Conservation (phyloP, 2,797 vertebrate genomes). For the Trachurus trachurus region DNA sequence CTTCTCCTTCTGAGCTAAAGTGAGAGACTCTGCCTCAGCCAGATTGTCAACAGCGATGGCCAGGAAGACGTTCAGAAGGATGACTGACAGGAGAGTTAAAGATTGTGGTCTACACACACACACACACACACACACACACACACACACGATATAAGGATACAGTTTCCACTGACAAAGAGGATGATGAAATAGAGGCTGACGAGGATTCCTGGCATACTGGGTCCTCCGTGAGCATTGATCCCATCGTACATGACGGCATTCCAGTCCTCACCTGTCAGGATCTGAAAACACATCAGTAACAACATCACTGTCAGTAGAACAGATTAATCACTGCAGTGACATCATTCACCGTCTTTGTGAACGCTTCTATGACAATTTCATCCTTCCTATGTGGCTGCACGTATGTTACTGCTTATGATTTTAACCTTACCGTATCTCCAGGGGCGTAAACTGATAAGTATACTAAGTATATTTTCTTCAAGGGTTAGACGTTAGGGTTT, state of each 20-base stretch:
- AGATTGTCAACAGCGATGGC: conserved; percentile 95
- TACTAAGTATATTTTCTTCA: no score
- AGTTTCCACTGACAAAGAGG: no score
- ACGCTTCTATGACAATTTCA: not conserved
- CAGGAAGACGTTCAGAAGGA: conserved; percentile 95
- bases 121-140: not conserved
- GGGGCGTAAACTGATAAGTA: no score
- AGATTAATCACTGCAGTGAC: not conserved
- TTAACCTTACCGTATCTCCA: no score
- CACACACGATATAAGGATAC: not conserved
- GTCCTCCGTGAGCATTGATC: conserved; percentile 92
- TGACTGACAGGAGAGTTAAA: conserved; percentile 84
- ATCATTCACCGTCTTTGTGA: not conserved
- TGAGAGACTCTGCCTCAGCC: conserved; percentile 94
- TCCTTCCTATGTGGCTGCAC: no score
- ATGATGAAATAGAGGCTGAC: no score
- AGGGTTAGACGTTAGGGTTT: no score
- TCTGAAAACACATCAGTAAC: conserved; percentile 74
- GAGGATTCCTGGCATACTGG: no score
- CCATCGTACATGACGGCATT: conserved; percentile 95
- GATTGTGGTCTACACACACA: conserved; percentile 5
- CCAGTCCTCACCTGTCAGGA: conserved; percentile 96
- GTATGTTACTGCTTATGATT: no score
- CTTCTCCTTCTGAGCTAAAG: conserved; percentile 94
- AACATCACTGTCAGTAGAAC: not conserved